A percentile compares a stretch with the other conserved stretches of the same genome.
Evolutionary conservation across 2,888 invertebrate genomes (phyloP).

Genomic region (Ditylenchus weischeri): DNA sequence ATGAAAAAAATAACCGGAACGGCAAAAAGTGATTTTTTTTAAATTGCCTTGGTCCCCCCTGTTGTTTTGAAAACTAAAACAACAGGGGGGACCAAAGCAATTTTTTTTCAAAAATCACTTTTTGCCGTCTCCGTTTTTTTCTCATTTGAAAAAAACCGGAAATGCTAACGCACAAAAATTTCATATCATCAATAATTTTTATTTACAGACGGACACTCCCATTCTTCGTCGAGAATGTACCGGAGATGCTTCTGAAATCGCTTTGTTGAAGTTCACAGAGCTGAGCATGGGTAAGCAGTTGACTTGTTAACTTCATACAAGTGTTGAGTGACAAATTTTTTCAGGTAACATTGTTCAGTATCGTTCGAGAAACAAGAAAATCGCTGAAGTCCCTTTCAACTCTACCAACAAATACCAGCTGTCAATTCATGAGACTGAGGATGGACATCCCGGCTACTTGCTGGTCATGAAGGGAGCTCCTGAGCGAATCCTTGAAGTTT

Average conservation of each 20-base stretch:
- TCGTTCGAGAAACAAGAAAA: slow-evolving; percentile 65
- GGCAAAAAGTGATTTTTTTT: no score
- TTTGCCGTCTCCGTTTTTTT: no score
- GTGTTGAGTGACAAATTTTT: no score
- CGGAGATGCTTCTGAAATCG: slow-evolving; percentile 93
- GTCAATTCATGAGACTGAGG: slow-evolving; percentile 87
- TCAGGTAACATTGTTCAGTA: slow-evolving; percentile 62
- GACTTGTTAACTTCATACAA: no score
- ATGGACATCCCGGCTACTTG: slow-evolving; percentile 75
- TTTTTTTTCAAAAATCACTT: no score
- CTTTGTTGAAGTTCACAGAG: slow-evolving; percentile 73
- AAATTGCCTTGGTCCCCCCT: no score
- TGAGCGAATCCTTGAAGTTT: slow-evolving; percentile 29
- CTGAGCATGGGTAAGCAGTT: slow-evolving; percentile 61
- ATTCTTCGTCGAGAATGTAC: slow-evolving; percentile 66
- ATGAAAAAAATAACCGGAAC: no score
- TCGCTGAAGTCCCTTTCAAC: slow-evolving; percentile 68
- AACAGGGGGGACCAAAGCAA: no score
- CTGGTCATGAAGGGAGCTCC: slow-evolving; percentile 73
- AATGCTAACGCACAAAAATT: no score
- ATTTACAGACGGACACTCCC: slow-evolving; percentile 43
- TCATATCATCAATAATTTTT: no score
- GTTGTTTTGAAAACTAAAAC: no score
- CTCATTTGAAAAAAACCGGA: no score
- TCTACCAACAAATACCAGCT: slow-evolving; percentile 69